Percentiles rank a stretch among this genome's conserved stretches.
Conservation (phyloP, 2,888 invertebrate species). For the Junonia oenone region DNA sequence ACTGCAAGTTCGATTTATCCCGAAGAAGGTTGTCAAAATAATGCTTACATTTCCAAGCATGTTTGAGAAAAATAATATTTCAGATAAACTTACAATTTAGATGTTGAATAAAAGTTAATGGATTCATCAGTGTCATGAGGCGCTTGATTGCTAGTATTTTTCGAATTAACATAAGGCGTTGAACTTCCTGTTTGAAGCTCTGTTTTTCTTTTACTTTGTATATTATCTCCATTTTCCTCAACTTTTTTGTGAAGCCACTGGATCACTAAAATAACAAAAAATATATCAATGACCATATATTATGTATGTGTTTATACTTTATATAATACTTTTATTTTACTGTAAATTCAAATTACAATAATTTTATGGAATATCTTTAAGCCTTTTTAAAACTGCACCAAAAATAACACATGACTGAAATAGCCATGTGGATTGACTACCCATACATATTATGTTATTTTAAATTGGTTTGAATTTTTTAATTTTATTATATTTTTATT, state of each 20-base stretch:
- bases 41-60: too few relatives aligned
- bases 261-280: constrained; percentile 49
- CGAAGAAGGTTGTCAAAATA: too few relatives aligned
- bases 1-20: too few relatives aligned
- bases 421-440: too few relatives aligned
- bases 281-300: not conserved
- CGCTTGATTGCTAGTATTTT: constrained; percentile 43
- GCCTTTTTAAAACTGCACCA: too few relatives aligned
- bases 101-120: constrained; percentile 66
- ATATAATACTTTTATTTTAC: too few relatives aligned
- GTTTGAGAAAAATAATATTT: too few relatives aligned
- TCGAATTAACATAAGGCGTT: constrained; percentile 56
- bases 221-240: constrained; percentile 44
- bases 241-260: constrained; percentile 75
- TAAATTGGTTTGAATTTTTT: too few relatives aligned
- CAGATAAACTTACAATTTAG: constrained; percentile 61
- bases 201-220: constrained; percentile 33
- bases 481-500: too few relatives aligned
- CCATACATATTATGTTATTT: not conserved
- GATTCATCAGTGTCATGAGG: constrained; percentile 60
- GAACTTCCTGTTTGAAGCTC: constrained; percentile 50
- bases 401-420: too few relatives aligned
- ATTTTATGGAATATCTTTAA: too few relatives aligned
- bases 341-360: too few relatives aligned
- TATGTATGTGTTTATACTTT: not conserved